Base-by-base conservation (phyloP, 2,888 invertebrate genomes). In the Beris chalybata region DNA sequence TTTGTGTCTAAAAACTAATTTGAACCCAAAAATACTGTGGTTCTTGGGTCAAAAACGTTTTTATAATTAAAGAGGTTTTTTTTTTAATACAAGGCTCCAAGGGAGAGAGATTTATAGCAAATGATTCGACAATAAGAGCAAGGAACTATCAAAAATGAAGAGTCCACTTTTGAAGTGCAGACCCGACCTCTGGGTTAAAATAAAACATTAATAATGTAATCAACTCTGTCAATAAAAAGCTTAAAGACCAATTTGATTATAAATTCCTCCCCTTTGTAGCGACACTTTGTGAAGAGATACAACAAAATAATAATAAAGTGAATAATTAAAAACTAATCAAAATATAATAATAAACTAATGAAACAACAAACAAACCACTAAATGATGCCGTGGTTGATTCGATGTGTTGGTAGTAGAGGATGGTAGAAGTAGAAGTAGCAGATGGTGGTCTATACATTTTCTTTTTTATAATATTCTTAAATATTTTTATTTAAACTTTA, bases 321-420 rank as follows among this genome's bases (percentile, higher is more conserved):
- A 50, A n/a, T 47, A 45, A 65, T 54, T 48, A 67, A 66, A 53
- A 61, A 48, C 32, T 50, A 32, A 13, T 32, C 47, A 67, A 57
- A 65, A 61, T 47, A 63, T 32, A 64, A 68, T 67, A 71, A 68
- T 69, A 66, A 72, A 69, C 70, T 70, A 70, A 72, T 71, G 71
- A 72, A 71, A 70, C 69, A 72, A 71, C 69, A 71, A 72, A 72
- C 72, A 72, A 72, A 72, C 72, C 72, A 72, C 72, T 72, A 71
- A 71, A 71, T 71, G 72, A 72, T 72, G 70, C 70, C 69, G 71
- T 71, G 72, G 70, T 72, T 71, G 72, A 71, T 68, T 70, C 70
- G 71, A 67, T 71, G 71, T 71, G 71, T 69, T 71, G 63, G 58
- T 67, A 61, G 66, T 64, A 47, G 66, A 61, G 61, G 67, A 65